Conservation (phyloP, 1,140 invertebrate genomes). For the Meloidogyne floridensis region DNA sequence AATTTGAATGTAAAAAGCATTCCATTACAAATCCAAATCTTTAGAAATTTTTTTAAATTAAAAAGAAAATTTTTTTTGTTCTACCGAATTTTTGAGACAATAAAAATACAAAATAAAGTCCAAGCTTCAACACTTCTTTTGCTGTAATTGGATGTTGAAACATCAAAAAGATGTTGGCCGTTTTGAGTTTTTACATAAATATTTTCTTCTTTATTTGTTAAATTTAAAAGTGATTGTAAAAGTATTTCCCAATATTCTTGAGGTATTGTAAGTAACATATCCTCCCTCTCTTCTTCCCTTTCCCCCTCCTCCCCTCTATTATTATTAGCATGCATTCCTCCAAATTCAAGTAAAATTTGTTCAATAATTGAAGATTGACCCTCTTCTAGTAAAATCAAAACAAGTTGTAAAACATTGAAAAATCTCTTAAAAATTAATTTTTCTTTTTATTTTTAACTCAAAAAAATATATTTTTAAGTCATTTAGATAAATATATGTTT, state of each 20-base stretch:
- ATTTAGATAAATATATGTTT: no score
- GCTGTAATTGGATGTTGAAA: background rate
- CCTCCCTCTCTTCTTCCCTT: background rate
- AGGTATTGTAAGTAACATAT: background rate
- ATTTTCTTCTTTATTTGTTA: background rate
- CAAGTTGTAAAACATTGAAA: conserved; percentile 1
- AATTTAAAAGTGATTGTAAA: background rate
- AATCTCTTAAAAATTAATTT: background rate
- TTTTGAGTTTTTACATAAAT: background rate
- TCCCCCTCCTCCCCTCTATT: background rate
- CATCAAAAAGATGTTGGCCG: background rate
- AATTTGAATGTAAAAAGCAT: background rate
- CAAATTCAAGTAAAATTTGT: conserved; percentile 2
- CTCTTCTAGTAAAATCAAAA: background rate
- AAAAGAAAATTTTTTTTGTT: background rate
- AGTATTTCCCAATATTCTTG: background rate
- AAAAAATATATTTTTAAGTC: background rate
- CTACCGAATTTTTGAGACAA: background rate
- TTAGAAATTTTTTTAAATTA: background rate
- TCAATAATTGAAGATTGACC: background rate
- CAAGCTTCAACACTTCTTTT: background rate
- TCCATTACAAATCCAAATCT: conserved; percentile 6
- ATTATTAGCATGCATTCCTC: conserved; percentile 7
- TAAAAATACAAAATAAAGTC: background rate
- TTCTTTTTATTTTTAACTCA: background rate